Percentiles rank a stretch among this genome's conserved stretches.
These are phyloP conservation scores for Mythimna vitellina DNA, from an alignment of 2,888 invertebrate species.

Conservation along the genomic window DNA sequence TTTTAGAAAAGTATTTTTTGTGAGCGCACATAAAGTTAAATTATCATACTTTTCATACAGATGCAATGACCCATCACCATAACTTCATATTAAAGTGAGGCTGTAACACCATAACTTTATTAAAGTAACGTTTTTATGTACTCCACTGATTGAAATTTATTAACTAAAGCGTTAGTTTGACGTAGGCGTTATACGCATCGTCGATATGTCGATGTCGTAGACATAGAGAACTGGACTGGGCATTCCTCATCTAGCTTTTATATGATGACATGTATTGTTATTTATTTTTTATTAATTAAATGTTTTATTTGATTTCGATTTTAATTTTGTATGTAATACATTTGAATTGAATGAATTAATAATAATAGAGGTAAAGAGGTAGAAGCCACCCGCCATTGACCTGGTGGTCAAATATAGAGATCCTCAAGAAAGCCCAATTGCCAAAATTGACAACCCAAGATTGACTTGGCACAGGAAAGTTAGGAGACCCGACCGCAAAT, in stretches of 20 bases:
- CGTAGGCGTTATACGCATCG: background rate
- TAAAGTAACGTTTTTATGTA: constrained; percentile 19
- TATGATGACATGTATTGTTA: too few relatives aligned
- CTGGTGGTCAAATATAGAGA: too few relatives aligned
- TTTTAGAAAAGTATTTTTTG: background rate
- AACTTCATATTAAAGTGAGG: constrained; percentile 19
- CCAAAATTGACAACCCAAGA: too few relatives aligned
- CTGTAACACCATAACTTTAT: constrained; percentile 25
- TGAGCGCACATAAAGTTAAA: constrained; percentile 15
- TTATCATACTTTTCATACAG: constrained; percentile 11
- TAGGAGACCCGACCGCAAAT: too few relatives aligned
- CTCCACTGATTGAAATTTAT: constrained; percentile 27
- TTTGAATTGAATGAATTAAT: too few relatives aligned
- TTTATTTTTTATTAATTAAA: too few relatives aligned
- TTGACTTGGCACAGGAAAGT: too few relatives aligned
- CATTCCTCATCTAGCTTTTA: background rate
- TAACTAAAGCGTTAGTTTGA: constrained; percentile 4
- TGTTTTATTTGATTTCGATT: too few relatives aligned
- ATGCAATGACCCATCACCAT: constrained; percentile 1
- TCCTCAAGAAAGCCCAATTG: too few relatives aligned
- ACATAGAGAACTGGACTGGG: background rate
- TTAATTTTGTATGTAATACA: too few relatives aligned
- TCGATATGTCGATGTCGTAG: background rate
- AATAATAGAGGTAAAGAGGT: too few relatives aligned
- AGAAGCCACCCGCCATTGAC: too few relatives aligned